phyloP scores from a whole-genome alignment of 1,140 invertebrate species.

The Hypsibius dujardini region DNA sequence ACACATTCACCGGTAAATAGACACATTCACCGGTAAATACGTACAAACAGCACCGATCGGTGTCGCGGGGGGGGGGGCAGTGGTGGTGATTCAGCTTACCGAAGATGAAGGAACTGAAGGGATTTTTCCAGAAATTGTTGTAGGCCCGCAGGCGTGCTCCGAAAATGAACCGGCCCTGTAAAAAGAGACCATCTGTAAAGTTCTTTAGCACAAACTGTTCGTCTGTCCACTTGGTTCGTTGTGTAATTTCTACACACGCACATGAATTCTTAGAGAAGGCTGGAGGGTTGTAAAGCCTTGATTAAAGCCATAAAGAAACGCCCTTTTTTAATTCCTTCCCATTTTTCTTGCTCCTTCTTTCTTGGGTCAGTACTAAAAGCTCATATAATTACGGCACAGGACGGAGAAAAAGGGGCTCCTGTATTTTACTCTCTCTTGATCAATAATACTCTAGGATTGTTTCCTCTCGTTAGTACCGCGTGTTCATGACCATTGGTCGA shows the following conservation, averaged over 20 bases:
- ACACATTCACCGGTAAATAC: slow-evolving; percentile 24
- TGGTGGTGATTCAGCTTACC: neutral
- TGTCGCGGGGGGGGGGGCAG: neutral
- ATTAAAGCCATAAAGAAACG: no score
- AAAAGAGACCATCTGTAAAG: neutral
- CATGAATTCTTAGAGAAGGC: no score
- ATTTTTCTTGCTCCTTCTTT: no score
- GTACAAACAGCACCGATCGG: slow-evolving; percentile 26
- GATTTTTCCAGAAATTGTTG: neutral
- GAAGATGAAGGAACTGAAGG: neutral
- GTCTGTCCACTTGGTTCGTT: neutral
- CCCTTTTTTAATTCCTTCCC: no score
- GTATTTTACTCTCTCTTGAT: no score
- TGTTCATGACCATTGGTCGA: no score
- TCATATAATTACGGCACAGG: no score
- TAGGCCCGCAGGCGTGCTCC: slow-evolving; percentile 16
- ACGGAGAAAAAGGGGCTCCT: no score
- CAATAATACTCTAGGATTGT: no score
- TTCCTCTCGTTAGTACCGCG: no score
- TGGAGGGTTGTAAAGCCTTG: no score
- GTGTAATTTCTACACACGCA: neutral
- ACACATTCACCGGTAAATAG: slow-evolving; percentile 21
- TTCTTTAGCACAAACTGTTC: neutral
- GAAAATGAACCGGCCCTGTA: slow-evolving; percentile 23
- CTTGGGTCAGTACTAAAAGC: no score